phyloP scores from a whole-genome alignment of 2,888 invertebrate species.

The Allophyes oxyacanthae region DNA sequence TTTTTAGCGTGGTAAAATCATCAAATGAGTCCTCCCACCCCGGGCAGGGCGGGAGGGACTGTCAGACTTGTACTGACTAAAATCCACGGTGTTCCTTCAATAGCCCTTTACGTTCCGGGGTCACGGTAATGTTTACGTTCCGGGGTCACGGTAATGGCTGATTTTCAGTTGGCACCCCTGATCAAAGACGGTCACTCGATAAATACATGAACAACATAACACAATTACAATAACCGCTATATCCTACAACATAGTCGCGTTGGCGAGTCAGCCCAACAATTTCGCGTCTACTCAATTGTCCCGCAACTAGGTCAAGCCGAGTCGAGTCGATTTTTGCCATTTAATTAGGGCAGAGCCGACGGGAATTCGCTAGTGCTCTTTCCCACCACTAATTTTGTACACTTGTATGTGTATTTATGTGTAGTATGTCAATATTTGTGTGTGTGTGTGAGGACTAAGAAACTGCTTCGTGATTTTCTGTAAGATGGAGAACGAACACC shows the following conservation, averaged over 20 bases:
- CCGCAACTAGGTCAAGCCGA: slow-evolving; percentile 65
- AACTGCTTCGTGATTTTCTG: slow-evolving; percentile 7
- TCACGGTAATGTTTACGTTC: no score
- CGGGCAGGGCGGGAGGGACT: no score
- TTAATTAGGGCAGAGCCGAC: slow-evolving; percentile 72
- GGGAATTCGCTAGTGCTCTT: slow-evolving; percentile 50
- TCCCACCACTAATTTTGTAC: slow-evolving; percentile 50
- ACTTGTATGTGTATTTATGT: slow-evolving; percentile 15
- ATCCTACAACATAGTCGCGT: slow-evolving; percentile 10
- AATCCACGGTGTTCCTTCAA: no score
- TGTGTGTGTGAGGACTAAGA: slow-evolving; percentile 22
- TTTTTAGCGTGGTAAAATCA: no score
- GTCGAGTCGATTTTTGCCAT: slow-evolving; percentile 75
- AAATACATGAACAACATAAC: no score
- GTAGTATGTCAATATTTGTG: background rate
- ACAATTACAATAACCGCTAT: slow-evolving; percentile 16
- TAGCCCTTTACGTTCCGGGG: no score
- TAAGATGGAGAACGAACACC: no score
- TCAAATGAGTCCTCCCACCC: no score
- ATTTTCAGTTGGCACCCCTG: no score
- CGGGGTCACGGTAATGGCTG: no score
- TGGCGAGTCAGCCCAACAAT: slow-evolving; percentile 46
- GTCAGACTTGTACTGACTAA: no score
- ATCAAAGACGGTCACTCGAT: no score
- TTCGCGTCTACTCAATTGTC: slow-evolving; percentile 62